Conservation (phyloP, 2,797 vertebrate species). For the Malacoctenus gilli region DNA sequence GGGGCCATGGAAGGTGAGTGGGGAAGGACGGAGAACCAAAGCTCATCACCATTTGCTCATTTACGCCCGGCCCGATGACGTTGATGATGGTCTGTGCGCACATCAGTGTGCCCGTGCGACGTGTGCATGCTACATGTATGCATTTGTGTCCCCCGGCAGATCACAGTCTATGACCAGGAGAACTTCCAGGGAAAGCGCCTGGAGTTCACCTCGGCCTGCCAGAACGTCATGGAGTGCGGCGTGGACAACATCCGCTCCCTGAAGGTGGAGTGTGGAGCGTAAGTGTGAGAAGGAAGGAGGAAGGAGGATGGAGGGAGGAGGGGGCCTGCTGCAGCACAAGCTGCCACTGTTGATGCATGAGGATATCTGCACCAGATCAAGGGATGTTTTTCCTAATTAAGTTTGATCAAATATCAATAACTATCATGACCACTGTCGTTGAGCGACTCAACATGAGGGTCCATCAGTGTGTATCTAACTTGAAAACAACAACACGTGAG, state of each 20-base stretch:
- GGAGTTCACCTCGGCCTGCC: conserved; percentile 91
- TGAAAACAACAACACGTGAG: too few species aligned
- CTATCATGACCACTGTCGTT: too few species aligned
- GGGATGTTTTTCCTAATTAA: background rate
- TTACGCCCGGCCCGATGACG: conserved; percentile 29
- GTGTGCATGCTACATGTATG: conserved; percentile 54
- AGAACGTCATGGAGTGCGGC: conserved; percentile 91
- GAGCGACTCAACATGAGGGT: too few species aligned
- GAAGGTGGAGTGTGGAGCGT: conserved; percentile 95
- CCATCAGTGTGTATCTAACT: too few species aligned
- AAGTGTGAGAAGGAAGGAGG: conserved; percentile 75
- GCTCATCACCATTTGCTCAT: background rate
- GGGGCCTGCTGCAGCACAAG: too few species aligned
- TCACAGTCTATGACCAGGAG: conserved; percentile 96
- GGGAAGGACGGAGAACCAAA: conserved; percentile 6
- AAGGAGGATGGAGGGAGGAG: too few species aligned
- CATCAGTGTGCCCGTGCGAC: conserved; percentile 38
- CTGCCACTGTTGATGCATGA: background rate
- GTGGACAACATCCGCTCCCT: conserved; percentile 92
- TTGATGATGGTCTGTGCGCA: conserved; percentile 36
- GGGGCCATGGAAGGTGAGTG: conserved; percentile 94
- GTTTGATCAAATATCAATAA: too few species aligned
- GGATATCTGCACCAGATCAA: background rate
- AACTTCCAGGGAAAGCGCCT: conserved; percentile 95
- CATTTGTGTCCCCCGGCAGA: conserved; percentile 77